A percentile compares a stretch with the other conserved stretches of the same genome.
Conservation (phyloP, 1,140 invertebrate genomes). For the Halesus radiatus region DNA sequence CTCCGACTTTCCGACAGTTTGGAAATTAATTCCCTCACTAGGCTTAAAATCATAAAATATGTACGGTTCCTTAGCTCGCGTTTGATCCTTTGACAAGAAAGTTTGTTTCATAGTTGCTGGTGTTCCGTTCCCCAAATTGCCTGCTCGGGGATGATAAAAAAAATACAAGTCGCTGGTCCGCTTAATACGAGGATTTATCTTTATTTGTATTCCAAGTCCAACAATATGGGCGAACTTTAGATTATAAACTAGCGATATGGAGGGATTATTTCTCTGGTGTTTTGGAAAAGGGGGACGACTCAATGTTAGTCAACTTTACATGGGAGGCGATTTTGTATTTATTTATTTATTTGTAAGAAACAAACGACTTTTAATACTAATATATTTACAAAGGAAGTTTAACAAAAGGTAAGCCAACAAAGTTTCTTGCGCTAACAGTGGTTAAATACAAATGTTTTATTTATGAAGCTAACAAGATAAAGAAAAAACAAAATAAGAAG, state of each 20-base stretch:
- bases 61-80: conserved; percentile 1
- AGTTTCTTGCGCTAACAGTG: too few species aligned
- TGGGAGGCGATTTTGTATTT: too few species aligned
- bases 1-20: not conserved
- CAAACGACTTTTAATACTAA: too few species aligned
- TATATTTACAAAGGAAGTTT: too few species aligned
- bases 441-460: too few species aligned
- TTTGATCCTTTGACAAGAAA: conserved; percentile 36
- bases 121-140: conserved; percentile 12
- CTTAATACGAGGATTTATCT: conserved; percentile 51
- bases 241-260: conserved; percentile 50
- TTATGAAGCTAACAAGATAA: too few species aligned
- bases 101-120: conserved; percentile 3
- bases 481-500: too few species aligned
- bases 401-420: too few species aligned
- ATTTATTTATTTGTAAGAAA: too few species aligned
- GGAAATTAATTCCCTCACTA: conserved; percentile 22
- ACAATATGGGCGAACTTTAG: conserved; percentile 52
- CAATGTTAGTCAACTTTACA: too few species aligned
- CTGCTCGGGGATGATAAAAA: conserved; percentile 33
- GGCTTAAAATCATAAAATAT: conserved; percentile 29
- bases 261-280: conserved; percentile 33
- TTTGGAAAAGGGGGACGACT: too few species aligned
- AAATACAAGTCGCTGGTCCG: conserved; percentile 19
- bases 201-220: conserved; percentile 48